Percentiles rank a stretch among this genome's conserved stretches.
Evolutionary conservation across 2,797 vertebrate species (phyloP).

Genomic region (Sandelia bainsii): DNA sequence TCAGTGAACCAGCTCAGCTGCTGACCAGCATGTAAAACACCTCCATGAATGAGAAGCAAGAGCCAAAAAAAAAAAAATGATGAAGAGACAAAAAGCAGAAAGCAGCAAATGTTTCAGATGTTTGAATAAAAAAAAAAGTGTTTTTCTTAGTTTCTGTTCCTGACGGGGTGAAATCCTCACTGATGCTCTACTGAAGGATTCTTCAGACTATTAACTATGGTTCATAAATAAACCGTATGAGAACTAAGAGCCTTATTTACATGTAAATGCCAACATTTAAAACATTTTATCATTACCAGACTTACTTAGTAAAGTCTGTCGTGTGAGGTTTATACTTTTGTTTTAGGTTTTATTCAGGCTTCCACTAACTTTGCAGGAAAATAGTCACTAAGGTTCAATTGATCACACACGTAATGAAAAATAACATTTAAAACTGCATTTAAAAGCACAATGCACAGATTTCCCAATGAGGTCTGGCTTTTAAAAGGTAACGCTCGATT

Average conservation of each 20-base stretch:
- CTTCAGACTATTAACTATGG: no score
- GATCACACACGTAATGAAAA: not conserved
- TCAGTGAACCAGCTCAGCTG: conserved; percentile 26
- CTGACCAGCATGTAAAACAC: conserved; percentile 57
- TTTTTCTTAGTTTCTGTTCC: not conserved
- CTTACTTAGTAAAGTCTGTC: no score
- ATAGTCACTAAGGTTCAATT: not conserved
- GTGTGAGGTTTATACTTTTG: no score
- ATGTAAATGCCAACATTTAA: no score
- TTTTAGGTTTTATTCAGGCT: not conserved
- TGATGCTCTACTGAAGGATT: not conserved
- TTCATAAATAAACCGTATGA: not conserved
- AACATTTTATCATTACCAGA: no score
- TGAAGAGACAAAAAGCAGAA: conserved; percentile 2
- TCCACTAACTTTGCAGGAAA: no score
- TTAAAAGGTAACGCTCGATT: no score
- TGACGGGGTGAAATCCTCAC: not conserved
- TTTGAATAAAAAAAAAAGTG: not conserved
- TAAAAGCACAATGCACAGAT: no score
- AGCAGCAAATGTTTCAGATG: conserved; percentile 13
- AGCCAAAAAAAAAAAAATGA: not conserved
- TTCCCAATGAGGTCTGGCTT: no score
- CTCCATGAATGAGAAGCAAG: conserved; percentile 28
- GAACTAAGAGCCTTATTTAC: not conserved
- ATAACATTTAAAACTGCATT: not conserved